Percentiles rank a stretch among this genome's conserved stretches.
phyloP scores from a whole-genome alignment of 1,140 invertebrate genomes.

The Drosophila mojavensis region DNA sequence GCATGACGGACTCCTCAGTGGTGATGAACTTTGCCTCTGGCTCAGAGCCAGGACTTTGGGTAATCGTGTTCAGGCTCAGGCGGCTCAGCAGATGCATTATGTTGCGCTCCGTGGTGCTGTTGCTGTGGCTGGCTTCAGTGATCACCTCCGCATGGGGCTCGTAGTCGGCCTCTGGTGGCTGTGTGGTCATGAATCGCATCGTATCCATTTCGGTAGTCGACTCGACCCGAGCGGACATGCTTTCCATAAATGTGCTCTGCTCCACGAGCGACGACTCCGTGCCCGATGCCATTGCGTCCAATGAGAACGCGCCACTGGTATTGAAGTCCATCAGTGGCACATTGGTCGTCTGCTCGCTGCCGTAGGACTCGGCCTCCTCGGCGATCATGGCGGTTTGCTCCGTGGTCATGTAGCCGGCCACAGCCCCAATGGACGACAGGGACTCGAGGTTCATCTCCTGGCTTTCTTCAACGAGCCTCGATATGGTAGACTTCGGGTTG shows the following conservation, averaged over 20 bases:
- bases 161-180: neutral
- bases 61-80: constrained; percentile 8
- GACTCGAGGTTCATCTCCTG: neutral
- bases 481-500: too few species aligned
- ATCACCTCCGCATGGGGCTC: neutral
- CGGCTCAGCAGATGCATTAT: neutral
- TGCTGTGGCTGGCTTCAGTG: neutral
- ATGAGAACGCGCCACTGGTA: neutral
- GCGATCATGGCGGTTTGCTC: neutral
- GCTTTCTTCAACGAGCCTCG: neutral
- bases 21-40: neutral
- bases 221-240: neutral
- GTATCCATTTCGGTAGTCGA: constrained; percentile 2
- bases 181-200: neutral
- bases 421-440: neutral
- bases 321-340: neutral
- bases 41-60: neutral
- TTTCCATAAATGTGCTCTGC: constrained; percentile 6
- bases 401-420: neutral
- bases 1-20: neutral
- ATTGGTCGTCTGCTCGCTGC: neutral
- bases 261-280: neutral
- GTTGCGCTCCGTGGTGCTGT: neutral
- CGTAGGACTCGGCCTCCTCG: neutral
- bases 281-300: neutral